Conservation (phyloP, 2,797 vertebrate species). For the Megalops cyprinoides region DNA sequence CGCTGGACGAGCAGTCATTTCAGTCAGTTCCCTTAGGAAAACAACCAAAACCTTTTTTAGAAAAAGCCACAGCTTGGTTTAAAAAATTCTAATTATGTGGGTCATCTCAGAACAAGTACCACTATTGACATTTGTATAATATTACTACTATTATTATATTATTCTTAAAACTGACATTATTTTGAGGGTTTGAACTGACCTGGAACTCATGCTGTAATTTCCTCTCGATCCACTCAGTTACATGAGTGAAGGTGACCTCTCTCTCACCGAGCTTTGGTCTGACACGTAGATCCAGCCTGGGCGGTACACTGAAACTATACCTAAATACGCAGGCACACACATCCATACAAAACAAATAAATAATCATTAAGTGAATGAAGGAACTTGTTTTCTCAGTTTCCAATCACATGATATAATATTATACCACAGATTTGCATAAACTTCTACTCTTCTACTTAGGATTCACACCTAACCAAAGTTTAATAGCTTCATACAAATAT, state of each 20-base stretch:
- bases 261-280: constrained; percentile 84
- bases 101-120: no score
- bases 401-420: neutral
- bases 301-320: constrained; percentile 87
- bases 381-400: neutral
- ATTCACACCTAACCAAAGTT: no score
- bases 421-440: neutral
- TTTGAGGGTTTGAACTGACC: constrained; percentile 57
- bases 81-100: no score
- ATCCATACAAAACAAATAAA: constrained; percentile 1
- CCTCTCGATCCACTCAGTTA: constrained; percentile 88
- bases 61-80: no score
- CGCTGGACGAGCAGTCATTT: no score
- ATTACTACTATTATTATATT: no score
- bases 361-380: neutral
- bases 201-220: constrained; percentile 88
- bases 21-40: no score
- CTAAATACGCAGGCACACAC: constrained; percentile 56
- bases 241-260: constrained; percentile 85
- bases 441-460: no score
- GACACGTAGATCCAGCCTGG: constrained; percentile 83
- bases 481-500: no score
- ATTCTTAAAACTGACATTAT: neutral
- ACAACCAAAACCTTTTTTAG: no score
- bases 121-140: no score